A percentile compares a stretch with the other conserved stretches of the same genome.
These are phyloP conservation scores for Ursus arctos DNA, from an alignment of 2,113 vertebrate species.

Conservation along the genomic window DNA sequence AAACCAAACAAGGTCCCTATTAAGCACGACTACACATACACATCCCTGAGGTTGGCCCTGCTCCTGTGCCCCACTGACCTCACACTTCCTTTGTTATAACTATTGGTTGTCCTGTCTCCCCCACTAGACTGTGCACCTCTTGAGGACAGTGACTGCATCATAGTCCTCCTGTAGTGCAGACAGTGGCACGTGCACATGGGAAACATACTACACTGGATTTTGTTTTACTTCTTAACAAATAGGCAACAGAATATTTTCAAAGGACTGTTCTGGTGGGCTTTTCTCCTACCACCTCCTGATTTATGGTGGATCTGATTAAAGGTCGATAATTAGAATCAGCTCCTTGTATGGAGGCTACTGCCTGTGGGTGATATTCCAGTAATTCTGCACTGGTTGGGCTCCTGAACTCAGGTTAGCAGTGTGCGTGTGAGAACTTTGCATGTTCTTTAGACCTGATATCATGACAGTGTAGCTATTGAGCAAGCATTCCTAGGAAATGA, in stretches of 20 bases:
- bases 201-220: background rate
- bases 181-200: background rate
- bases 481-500: background rate
- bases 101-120: background rate
- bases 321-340: background rate
- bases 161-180: background rate
- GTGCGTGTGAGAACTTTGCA: background rate
- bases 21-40: background rate
- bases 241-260: background rate
- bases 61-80: background rate
- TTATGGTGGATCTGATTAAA: background rate
- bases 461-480: background rate
- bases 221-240: background rate
- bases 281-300: rapidly evolving
- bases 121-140: background rate
- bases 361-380: background rate
- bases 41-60: background rate
- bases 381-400: background rate
- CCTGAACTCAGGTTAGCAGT: background rate
- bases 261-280: background rate
- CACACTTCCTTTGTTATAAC: background rate
- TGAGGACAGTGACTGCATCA: background rate
- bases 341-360: background rate
- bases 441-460: background rate
- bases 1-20: background rate